Percentiles rank a stretch among this genome's conserved stretches.
Conservation (phyloP, 1,140 invertebrate genomes). For the Lepidotrigona ventralis region DNA sequence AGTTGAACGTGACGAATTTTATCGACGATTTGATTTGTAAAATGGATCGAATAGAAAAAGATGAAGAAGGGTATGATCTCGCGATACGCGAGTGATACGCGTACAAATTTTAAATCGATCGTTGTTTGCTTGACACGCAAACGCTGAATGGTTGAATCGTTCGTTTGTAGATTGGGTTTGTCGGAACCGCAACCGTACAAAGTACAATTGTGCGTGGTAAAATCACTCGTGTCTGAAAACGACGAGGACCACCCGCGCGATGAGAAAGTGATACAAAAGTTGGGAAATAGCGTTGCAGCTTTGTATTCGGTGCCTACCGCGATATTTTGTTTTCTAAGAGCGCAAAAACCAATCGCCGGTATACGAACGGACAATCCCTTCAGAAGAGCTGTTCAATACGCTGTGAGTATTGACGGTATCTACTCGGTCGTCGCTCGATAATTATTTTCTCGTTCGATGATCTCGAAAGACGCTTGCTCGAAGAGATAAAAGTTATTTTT, state of each 20-base stretch:
- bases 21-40: conserved; percentile 81
- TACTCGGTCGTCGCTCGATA: background rate
- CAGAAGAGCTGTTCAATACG: conserved; percentile 83
- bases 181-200: conserved; percentile 76
- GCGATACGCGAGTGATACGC: background rate
- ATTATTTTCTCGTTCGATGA: background rate
- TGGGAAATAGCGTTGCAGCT: conserved; percentile 85
- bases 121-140: conserved; percentile 29
- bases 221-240: conserved; percentile 77
- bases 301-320: conserved; percentile 88
- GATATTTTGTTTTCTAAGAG: conserved; percentile 87
- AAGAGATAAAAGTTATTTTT: conserved; percentile 66
- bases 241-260: conserved; percentile 70
- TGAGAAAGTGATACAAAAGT: conserved; percentile 80
- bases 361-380: conserved; percentile 82
- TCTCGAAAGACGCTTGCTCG: background rate
- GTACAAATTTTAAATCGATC: conserved; percentile 3
- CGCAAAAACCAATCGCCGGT: conserved; percentile 80
- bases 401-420: conserved; percentile 64
- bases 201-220: conserved; percentile 79
- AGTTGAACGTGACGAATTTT: conserved; percentile 80
- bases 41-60: conserved; percentile 83
- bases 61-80: conserved; percentile 75
- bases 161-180: conserved; percentile 69
- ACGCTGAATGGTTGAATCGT: too few relatives aligned